Evolutionary conservation across 2,797 vertebrate species (phyloP).

Genomic region (Acipenser transmontanus): DNA sequence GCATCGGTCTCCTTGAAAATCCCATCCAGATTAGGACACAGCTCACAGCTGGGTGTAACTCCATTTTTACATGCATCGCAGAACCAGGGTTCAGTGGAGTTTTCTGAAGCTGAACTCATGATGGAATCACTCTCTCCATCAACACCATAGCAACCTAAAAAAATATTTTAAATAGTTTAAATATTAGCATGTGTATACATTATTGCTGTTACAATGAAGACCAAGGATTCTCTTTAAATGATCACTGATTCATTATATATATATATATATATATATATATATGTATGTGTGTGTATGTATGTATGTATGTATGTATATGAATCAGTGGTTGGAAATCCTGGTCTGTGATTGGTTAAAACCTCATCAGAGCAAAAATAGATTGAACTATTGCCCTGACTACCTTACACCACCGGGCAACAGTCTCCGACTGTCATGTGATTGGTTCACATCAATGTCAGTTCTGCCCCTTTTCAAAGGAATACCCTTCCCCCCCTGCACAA

Average conservation of each 20-base stretch:
- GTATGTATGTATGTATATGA: too few species aligned
- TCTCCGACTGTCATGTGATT: too few species aligned
- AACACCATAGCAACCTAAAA: constrained; percentile 90
- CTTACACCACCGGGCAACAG: too few species aligned
- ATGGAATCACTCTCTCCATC: constrained; percentile 97
- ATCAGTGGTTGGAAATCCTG: too few species aligned
- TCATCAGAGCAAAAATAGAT: too few species aligned
- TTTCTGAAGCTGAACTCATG: constrained; percentile 98
- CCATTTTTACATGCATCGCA: constrained; percentile 97
- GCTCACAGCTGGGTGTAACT: constrained; percentile 88
- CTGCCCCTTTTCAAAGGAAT: too few species aligned
- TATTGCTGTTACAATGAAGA: too few species aligned
- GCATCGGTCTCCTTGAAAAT: constrained; percentile 99
- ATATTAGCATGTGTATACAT: background rate
- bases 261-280: background rate
- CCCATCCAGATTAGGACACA: constrained; percentile 96
- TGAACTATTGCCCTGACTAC: too few species aligned
- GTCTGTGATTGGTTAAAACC: too few species aligned
- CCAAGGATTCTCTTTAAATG: too few species aligned
- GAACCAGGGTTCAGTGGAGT: constrained; percentile 98
- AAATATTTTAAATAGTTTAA: background rate
- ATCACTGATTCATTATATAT: background rate
- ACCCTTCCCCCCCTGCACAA: too few species aligned
- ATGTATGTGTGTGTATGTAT: background rate
- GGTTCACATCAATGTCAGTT: too few species aligned